Evolutionary conservation across 2,113 vertebrate genomes (phyloP).

Genomic region (Mirza zaza): DNA sequence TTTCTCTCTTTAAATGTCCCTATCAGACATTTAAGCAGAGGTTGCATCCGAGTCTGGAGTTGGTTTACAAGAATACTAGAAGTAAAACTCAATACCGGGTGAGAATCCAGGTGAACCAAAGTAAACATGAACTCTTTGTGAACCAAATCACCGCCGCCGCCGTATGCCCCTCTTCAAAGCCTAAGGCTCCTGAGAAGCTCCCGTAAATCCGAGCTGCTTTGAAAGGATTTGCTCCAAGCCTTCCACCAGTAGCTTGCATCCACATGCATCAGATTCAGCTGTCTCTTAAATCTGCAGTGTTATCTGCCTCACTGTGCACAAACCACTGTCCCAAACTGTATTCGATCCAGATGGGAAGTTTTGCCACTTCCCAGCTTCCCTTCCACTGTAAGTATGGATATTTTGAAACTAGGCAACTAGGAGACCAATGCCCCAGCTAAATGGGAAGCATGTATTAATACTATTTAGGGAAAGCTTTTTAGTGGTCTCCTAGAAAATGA

Average conservation of each 20-base stretch:
- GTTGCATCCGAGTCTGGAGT: background rate
- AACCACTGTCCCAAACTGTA: background rate
- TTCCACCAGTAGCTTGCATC: slow-evolving; percentile 1
- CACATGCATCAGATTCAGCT: background rate
- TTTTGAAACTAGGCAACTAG: slow-evolving; percentile 19
- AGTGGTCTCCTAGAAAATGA: background rate
- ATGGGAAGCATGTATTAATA: background rate
- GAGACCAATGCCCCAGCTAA: background rate
- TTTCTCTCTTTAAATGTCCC: slow-evolving; percentile 42
- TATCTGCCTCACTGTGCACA: background rate
- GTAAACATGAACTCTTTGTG: slow-evolving; percentile 42
- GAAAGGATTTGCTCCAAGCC: background rate
- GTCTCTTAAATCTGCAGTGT: slow-evolving; percentile 26
- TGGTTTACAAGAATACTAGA: slow-evolving; percentile 18
- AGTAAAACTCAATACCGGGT: background rate
- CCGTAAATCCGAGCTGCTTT: background rate
- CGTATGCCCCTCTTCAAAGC: slow-evolving; percentile 23
- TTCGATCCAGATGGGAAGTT: background rate
- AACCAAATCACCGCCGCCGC: background rate
- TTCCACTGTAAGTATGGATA: background rate
- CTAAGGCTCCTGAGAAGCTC: background rate
- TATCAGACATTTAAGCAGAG: background rate
- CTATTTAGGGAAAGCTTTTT: background rate
- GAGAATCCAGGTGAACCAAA: slow-evolving; percentile 42
- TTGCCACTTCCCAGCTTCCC: background rate